Evolutionary conservation across 2,797 vertebrate species (phyloP).

Genomic region (Sebastes matsubarae): DNA sequence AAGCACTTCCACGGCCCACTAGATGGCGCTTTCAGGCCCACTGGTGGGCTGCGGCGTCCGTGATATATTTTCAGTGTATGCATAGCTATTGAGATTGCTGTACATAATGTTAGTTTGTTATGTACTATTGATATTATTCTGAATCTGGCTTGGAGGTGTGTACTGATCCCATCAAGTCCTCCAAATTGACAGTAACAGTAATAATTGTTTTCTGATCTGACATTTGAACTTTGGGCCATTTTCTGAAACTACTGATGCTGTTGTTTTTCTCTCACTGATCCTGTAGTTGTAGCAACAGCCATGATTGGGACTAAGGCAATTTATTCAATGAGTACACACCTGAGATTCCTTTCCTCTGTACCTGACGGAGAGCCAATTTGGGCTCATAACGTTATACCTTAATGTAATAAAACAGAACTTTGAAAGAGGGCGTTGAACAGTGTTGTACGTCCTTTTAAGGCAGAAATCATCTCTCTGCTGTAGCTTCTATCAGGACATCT

Average conservation of each 20-base stretch:
- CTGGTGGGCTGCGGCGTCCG: not conserved
- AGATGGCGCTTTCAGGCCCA: not conserved
- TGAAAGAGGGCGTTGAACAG: not conserved
- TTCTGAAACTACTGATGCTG: not conserved
- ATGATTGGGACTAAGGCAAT: not conserved
- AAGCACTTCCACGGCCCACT: not conserved
- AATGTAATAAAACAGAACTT: not conserved
- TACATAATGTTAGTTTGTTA: not conserved
- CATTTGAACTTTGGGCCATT: not conserved
- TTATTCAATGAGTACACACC: not conserved
- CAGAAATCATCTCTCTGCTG: slow-evolving; percentile 1
- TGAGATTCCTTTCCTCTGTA: not conserved
- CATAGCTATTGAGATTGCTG: not conserved
- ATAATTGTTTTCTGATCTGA: too few species aligned
- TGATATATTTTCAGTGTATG: not conserved
- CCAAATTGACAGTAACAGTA: too few species aligned
- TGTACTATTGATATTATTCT: not conserved
- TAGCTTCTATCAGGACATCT: not conserved
- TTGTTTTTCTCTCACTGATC: not conserved
- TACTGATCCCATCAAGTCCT: not conserved
- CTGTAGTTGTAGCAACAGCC: not conserved
- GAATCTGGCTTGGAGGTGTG: not conserved
- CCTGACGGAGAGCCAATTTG: not conserved
- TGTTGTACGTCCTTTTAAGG: not conserved
- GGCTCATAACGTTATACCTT: not conserved